A percentile compares a stretch with the other conserved stretches of the same genome.
These are phyloP conservation scores for Lacerta viridis DNA, from an alignment of 2,797 vertebrate genomes.

Conservation along the genomic window DNA sequence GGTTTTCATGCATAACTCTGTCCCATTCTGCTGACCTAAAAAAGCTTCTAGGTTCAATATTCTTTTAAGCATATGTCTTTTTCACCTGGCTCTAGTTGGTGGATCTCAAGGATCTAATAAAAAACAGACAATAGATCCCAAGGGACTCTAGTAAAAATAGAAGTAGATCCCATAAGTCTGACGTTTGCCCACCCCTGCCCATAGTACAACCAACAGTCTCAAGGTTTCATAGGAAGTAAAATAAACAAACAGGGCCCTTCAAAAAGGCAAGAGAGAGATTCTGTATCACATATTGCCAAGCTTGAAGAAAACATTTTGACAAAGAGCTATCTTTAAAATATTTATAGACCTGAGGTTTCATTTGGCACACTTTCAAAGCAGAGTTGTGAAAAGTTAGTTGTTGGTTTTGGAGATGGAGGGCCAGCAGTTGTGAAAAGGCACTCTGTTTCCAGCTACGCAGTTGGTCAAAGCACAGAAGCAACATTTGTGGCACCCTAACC, in stretches of 20 bases:
- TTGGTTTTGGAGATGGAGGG: constrained; percentile 42
- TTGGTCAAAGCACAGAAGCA: constrained; percentile 32
- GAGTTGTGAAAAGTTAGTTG: constrained; percentile 33
- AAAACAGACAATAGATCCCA: no score
- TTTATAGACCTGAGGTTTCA: constrained; percentile 4
- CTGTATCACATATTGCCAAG: constrained; percentile 6
- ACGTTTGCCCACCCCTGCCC: neutral
- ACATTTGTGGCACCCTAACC: constrained; percentile 42
- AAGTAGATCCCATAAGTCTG: neutral
- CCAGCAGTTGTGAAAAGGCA: constrained; percentile 24
- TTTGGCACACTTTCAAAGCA: constrained; percentile 28
- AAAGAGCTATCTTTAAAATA: constrained; percentile 43
- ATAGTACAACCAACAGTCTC: neutral
- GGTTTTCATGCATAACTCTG: no score
- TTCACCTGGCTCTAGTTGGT: neutral
- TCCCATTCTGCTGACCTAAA: no score
- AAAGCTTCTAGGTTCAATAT: no score
- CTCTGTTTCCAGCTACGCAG: constrained; percentile 58
- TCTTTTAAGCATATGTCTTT: neutral
- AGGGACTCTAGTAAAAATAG: no score
- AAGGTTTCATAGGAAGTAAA: neutral
- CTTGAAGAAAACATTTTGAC: neutral
- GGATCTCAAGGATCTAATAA: neutral
- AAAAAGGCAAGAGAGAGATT: constrained; percentile 53
- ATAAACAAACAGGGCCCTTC: constrained; percentile 37